Evolutionary conservation across 2,113 vertebrate species (phyloP), one percentile per base, ranked within the genome.

Genomic region (Triplophysa dalaica): DNA sequence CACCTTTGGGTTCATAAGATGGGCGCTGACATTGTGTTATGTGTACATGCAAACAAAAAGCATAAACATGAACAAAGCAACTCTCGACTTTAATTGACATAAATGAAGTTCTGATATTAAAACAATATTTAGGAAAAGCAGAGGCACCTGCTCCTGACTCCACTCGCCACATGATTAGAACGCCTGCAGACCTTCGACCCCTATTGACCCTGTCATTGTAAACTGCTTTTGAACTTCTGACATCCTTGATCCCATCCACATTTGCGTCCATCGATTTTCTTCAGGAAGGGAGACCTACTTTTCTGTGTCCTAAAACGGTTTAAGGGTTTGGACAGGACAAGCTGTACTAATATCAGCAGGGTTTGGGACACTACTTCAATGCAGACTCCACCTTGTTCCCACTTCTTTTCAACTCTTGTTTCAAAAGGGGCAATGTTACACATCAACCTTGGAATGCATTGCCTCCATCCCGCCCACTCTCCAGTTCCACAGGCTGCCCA

Each of bases 391-490:
- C 76, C 9, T n/a, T 60, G 56, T 70, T 70, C 56, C 54, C 60
- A 70, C 66, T 72, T 81, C 70, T 63, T 12, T 22, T 16, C 38
- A 43, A 70, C 84, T 85, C 81, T 22, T 22, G 75, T 85, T 85
- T 85, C 84, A 81, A 74, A 78, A 75, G 64, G 43, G 54, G 56
- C 21, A 22, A 41, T 52, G 54, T 50, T 77, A 64, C 62, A 81
- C n/a, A 54, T 75, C 50, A 54, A 65, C 33, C 64, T 70, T 78
- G 81, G 64, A 80, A 77, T 65, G 78, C 76, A 2, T 17, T 70
- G 80, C 22, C 75, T 69, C 81, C 69, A 61, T 33, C 66, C 62
- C 52, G 14, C 13, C 24, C 52, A 14, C 33, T 70, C 61, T 70
- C 63, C 19, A 24, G 14, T 16, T 65, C 81, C 56, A 22, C 74